Evolutionary conservation across 2,113 vertebrate genomes (phyloP).

Genomic region (Apus apus): DNA sequence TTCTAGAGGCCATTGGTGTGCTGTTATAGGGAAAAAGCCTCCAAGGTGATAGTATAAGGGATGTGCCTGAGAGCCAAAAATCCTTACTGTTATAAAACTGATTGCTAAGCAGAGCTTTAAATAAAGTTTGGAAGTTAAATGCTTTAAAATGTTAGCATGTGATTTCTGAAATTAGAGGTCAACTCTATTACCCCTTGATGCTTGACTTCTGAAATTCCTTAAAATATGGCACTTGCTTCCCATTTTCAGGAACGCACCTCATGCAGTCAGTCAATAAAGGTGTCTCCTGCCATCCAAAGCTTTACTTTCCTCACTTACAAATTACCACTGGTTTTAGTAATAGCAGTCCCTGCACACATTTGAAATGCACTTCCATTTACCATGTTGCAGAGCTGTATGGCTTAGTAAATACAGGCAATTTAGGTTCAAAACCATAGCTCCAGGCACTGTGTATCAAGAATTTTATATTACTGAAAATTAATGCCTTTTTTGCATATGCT

Average conservation of each 20-base stretch:
- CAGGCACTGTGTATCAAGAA: neutral
- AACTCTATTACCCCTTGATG: conserved; percentile 67
- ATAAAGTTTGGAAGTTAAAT: conserved; percentile 67
- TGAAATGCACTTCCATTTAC: conserved; percentile 57
- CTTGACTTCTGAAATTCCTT: conserved; percentile 65
- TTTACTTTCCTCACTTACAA: conserved; percentile 60
- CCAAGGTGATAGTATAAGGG: neutral
- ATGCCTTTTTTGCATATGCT: conserved; percentile 61
- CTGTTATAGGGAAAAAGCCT: neutral
- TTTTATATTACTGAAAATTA: conserved; percentile 63
- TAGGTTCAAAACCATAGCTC: conserved; percentile 56
- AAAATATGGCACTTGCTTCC: conserved; percentile 56
- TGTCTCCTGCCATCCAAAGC: conserved; percentile 35
- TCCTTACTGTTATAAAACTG: conserved; percentile 37
- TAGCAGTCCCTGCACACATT: neutral
- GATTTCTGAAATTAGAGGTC: conserved; percentile 68
- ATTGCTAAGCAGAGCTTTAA: conserved; percentile 67
- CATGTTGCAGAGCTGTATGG: neutral
- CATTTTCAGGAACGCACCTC: conserved; percentile 35
- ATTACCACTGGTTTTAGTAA: conserved; percentile 48
- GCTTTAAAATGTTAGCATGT: conserved; percentile 39
- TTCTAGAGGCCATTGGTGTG: neutral
- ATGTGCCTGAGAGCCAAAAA: conserved; percentile 8
- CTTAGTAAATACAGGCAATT: conserved; percentile 67
- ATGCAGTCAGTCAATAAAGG: conserved; percentile 52